A percentile compares a stretch with the other conserved stretches of the same genome.
phyloP scores from a whole-genome alignment of 2,888 invertebrate species.

The Philonicus albiceps region DNA sequence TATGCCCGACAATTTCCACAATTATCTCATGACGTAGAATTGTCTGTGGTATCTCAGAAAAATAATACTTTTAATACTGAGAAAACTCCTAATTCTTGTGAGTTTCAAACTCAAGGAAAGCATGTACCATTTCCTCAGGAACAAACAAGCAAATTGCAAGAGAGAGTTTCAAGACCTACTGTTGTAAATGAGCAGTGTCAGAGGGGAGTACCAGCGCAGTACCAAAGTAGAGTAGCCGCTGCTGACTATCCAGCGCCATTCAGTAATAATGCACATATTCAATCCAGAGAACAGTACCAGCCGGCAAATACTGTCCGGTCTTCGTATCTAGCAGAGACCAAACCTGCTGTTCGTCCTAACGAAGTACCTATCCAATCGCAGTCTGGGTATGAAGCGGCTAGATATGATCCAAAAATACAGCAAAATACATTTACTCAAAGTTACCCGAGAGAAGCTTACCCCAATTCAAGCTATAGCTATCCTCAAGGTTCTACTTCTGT shows the following conservation, averaged over 20 bases:
- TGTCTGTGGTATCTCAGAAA: constrained; percentile 46
- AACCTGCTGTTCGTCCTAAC: neutral
- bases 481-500: constrained; percentile 33
- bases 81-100: neutral
- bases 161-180: neutral
- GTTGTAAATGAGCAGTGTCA: neutral
- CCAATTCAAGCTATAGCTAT: neutral
- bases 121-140: neutral
- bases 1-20: constrained; percentile 45
- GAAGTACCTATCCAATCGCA: neutral
- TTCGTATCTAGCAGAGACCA: neutral
- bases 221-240: neutral
- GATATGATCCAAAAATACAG: neutral
- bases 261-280: neutral
- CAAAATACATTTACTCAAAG: neutral
- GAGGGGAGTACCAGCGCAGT: neutral
- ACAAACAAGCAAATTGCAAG: neutral
- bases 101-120: neutral
- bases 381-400: neutral
- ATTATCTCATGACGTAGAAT: constrained; percentile 48
- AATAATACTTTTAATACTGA: neutral
- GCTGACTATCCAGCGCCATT: neutral
- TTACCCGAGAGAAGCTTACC: neutral
- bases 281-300: neutral
- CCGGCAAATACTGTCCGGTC: neutral